A percentile compares a stretch with the other conserved stretches of the same genome.
Evolutionary conservation across 2,113 vertebrate species (phyloP).

Genomic region (Nicator chloris): DNA sequence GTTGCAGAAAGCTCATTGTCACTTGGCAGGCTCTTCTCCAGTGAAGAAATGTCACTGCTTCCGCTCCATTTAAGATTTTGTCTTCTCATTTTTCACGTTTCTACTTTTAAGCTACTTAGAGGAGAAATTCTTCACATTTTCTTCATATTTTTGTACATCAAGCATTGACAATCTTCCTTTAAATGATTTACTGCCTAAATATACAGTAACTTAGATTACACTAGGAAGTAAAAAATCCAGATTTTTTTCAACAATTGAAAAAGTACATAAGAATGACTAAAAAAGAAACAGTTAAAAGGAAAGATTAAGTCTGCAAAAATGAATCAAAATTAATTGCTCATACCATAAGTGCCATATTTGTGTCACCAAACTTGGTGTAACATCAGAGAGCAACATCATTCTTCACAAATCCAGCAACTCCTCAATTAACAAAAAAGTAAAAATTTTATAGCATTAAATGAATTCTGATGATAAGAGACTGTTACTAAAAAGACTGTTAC

Average conservation of each 20-base stretch:
- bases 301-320: neutral
- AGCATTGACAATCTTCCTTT: neutral
- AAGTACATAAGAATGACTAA: neutral
- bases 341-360: neutral
- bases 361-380: neutral
- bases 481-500: neutral
- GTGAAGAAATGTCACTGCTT: neutral
- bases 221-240: neutral
- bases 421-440: neutral
- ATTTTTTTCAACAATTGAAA: neutral
- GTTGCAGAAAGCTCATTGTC: neutral
- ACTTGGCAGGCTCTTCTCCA: neutral
- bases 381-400: neutral
- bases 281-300: neutral
- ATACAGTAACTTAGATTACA: neutral
- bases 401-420: neutral
- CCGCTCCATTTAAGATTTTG: neutral
- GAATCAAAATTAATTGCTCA: neutral
- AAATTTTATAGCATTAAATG: neutral
- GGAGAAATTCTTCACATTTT: neutral
- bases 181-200: neutral
- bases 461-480: neutral
- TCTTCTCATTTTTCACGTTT: neutral
- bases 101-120: neutral
- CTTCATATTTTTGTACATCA: neutral